Base-by-base conservation (phyloP, 2,888 invertebrate genomes). In the Dusona sp. region DNA sequence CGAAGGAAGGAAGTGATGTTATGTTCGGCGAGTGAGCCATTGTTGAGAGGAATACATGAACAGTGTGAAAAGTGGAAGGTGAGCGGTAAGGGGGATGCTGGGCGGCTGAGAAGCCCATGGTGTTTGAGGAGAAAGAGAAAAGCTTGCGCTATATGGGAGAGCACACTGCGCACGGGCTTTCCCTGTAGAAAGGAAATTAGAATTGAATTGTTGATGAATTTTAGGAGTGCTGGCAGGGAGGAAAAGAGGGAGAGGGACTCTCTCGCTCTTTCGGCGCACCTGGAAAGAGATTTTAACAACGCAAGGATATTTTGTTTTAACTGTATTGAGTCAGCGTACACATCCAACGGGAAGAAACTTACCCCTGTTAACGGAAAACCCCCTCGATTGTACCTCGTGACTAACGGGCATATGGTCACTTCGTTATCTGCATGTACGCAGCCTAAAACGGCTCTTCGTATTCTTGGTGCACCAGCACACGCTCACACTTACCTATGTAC, bases 201-300 rank as follows among this genome's bases (percentile, higher is more conserved):
- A 93, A 93, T 92, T 93, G 92, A 93, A 93, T 93, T 93, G 92
- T 93, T 93, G 93, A 93, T 93, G 93, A 93, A 93, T 93, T 93
- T 92, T 91, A 91, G 91, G 90, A 92, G 91, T 89, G n/a, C n/a
- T n/a, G 88, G 79, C 77, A 83, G 83, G 48, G 51, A 51, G 81
- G 64, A 42, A 79, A 57, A 57, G 78, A 75, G 80, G 83, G 67
- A 33, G 70, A 22, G 68, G 48, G 74, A 79, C 67, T 65, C 83
- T 83, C 82, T 83, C 73, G 78, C 86, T 85, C 85, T 88, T 80
- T 74, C 83, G 57, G 74, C 61, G 45, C 64, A 70, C 54, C 38
- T 65, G 45, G 64, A 57, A 75, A 84, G 84, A 73, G 67, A 48
- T 42, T 42, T 29, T 2, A 33, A 72, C n/a, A 74, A 75, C 78